Conservation (phyloP, 2,797 vertebrate genomes). For the Anguilla anguilla region DNA sequence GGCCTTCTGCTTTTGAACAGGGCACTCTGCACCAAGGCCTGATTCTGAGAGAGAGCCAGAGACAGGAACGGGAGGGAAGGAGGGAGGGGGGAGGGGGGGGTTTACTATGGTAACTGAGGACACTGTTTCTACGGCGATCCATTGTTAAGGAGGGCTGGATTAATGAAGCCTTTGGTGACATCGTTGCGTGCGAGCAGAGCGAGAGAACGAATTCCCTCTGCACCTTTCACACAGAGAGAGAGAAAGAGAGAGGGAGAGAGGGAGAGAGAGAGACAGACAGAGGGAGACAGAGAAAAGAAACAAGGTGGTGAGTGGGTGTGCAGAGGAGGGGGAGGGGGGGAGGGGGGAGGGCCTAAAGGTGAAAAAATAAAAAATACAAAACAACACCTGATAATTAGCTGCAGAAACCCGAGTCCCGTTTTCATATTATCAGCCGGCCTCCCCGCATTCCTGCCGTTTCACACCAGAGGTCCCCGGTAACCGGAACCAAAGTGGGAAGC, state of each 20-base stretch:
- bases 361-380: background rate
- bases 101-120: constrained; percentile 28
- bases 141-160: constrained; percentile 17
- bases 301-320: background rate
- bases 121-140: constrained; percentile 18
- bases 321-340: background rate
- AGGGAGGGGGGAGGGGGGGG: background rate
- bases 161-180: constrained; percentile 27
- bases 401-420: constrained; percentile 18
- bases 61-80: background rate
- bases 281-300: background rate
- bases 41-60: background rate
- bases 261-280: background rate
- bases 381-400: constrained; percentile 40
- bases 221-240: background rate
- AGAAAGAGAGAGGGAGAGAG: background rate
- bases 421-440: constrained; percentile 16
- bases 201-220: constrained; percentile 2
- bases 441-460: constrained; percentile 24
- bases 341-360: background rate
- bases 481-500: background rate
- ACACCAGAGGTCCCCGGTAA: constrained; percentile 28
- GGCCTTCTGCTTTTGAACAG: background rate
- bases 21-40: background rate
- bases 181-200: constrained; percentile 21